Conservation (phyloP, 2,797 vertebrate species). For the Chrysocyon brachyurus region DNA sequence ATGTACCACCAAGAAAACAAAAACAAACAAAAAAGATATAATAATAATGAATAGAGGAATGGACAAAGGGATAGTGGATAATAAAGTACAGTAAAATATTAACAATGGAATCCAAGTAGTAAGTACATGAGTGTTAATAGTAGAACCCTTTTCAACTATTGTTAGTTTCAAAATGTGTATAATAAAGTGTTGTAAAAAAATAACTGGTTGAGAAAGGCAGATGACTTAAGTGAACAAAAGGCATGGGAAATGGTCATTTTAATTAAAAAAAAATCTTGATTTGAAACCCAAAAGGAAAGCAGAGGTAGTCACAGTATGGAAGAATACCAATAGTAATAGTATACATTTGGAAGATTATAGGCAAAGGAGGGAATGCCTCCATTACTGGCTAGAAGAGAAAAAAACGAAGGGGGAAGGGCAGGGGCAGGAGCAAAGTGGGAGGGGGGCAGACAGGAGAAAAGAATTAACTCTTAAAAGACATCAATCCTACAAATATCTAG, state of each 20-base stretch:
- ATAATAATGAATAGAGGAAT: not conserved
- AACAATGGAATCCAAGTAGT: not conserved
- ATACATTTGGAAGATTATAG: not conserved
- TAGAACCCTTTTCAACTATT: not conserved
- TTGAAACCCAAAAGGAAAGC: slow-evolving; percentile 15
- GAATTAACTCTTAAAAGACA: not conserved
- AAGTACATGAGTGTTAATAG: not conserved
- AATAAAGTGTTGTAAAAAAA: not conserved
- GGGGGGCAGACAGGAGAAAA: not conserved
- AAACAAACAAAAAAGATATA: not conserved
- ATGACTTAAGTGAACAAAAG: slow-evolving; percentile 4
- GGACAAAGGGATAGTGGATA: not conserved
- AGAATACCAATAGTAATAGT: not conserved
- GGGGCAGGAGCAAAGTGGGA: too few relatives aligned
- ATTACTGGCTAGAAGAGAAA: slow-evolving; percentile 3
- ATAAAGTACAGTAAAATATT: not conserved
- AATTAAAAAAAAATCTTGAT: slow-evolving; percentile 26
- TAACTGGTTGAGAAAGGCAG: not conserved
- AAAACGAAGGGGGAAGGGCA: not conserved
- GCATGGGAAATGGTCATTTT: not conserved
- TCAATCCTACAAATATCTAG: slow-evolving; percentile 12
- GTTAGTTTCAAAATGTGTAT: slow-evolving; percentile 10
- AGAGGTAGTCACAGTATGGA: not conserved
- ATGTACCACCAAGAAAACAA: not conserved
- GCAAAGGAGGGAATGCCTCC: slow-evolving; percentile 2